phyloP scores from a whole-genome alignment of 2,888 invertebrate species.

The Cheilosia urbana region DNA sequence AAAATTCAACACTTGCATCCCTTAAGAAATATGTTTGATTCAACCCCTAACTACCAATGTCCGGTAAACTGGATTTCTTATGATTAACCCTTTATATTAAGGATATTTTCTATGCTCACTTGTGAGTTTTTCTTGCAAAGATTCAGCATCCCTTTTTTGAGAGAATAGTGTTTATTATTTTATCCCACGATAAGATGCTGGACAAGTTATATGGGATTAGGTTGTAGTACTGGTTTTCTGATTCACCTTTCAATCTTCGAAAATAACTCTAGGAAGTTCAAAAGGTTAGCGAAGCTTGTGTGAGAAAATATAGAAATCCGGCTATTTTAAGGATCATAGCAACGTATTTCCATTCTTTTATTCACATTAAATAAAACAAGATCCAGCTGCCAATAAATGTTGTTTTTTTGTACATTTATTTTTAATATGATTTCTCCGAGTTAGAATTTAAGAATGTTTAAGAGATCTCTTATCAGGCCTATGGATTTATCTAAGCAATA shows the following conservation, averaged over 20 bases:
- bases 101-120: background rate
- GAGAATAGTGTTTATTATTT: background rate
- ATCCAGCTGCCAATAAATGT: no score
- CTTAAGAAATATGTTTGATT: background rate
- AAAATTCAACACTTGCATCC: background rate
- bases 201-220: background rate
- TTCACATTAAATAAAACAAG: no score
- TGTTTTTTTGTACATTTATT: no score
- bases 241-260: background rate
- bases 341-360: no score
- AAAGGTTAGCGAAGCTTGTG: constrained; percentile 15
- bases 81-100: constrained; percentile 20
- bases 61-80: constrained; percentile 17
- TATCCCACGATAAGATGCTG: constrained; percentile 32
- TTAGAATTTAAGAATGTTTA: no score
- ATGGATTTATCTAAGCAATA: no score
- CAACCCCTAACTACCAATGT: background rate
- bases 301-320: constrained; percentile 4
- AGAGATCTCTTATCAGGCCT: no score
- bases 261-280: constrained; percentile 8
- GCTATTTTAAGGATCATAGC: no score
- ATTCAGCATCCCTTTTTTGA: constrained; percentile 27
- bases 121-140: constrained; percentile 11
- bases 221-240: constrained; percentile 2
- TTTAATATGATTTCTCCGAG: no score